These are phyloP conservation scores for Cranoglanis bouderius DNA, from an alignment of 2,113 vertebrate genomes.

Conservation along the genomic window DNA sequence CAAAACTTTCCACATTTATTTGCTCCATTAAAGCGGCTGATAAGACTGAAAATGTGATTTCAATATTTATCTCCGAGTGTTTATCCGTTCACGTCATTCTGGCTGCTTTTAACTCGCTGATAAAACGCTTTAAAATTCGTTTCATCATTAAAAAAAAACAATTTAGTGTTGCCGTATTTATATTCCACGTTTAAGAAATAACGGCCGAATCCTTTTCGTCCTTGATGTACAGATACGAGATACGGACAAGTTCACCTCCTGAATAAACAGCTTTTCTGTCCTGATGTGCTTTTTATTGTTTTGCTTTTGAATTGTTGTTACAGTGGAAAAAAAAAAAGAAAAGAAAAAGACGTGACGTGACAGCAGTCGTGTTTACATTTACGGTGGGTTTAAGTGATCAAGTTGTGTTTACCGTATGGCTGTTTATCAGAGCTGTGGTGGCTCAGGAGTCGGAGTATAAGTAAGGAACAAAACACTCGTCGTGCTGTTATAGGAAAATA, in stretches of 20 bases:
- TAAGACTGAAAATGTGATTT: conserved; percentile 44
- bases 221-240: conserved; percentile 41
- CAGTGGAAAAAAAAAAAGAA: background rate
- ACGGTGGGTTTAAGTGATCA: too few relatives aligned
- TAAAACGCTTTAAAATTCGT: conserved; percentile 35
- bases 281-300: background rate
- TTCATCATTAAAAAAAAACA: conserved; percentile 38
- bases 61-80: conserved; percentile 17
- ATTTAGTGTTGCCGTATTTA: conserved; percentile 33
- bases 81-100: conserved; percentile 16
- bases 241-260: conserved; percentile 13
- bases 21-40: conserved; percentile 33
- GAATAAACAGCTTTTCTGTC: background rate
- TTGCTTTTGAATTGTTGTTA: background rate
- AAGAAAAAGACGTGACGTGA: background rate
- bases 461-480: background rate
- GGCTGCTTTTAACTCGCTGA: conserved; percentile 27
- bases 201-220: conserved; percentile 5
- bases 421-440: too few relatives aligned
- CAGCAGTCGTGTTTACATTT: background rate
- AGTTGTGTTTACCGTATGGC: too few relatives aligned
- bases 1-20: conserved; percentile 20
- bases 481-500: background rate
- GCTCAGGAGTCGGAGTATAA: background rate
- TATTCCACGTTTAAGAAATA: conserved; percentile 27